phyloP scores from a whole-genome alignment of 2,113 vertebrate genomes.

The Anthoscopus minutus region DNA sequence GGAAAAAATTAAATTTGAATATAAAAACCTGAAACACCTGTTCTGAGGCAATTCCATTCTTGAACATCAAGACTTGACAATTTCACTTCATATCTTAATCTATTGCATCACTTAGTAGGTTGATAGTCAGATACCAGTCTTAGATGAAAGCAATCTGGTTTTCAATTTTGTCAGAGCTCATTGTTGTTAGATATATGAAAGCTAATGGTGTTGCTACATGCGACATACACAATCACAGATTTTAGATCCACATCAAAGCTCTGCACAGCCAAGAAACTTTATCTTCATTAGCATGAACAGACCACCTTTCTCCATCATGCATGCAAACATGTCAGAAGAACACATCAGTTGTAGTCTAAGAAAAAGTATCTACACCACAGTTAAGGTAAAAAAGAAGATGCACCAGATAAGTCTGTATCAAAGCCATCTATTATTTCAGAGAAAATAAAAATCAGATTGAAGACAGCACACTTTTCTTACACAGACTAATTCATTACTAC shows the following conservation, averaged over 20 bases:
- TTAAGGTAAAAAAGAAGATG: neutral
- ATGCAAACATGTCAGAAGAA: neutral
- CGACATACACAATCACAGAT: neutral
- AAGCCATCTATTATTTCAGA: conserved; percentile 29
- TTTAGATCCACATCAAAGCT: neutral
- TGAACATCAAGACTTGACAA: neutral
- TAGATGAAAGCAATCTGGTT: neutral
- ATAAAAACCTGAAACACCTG: neutral
- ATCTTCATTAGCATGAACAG: neutral
- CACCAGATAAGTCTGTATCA: neutral
- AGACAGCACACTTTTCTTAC: neutral
- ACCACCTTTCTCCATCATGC: neutral
- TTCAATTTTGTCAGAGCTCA: neutral
- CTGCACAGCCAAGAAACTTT: neutral
- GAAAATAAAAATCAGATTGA: neutral
- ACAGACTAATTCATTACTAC: neutral
- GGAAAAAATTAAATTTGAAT: neutral
- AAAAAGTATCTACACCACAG: neutral
- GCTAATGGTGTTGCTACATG: neutral
- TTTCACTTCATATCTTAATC: neutral
- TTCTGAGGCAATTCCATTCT: neutral
- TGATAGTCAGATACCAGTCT: neutral
- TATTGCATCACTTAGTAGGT: neutral
- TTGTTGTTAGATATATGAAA: neutral
- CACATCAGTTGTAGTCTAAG: neutral